Evolutionary conservation across 2,113 vertebrate species (phyloP), one percentile per base, ranked within the genome.

Genomic region (Siphamia tubifer): DNA sequence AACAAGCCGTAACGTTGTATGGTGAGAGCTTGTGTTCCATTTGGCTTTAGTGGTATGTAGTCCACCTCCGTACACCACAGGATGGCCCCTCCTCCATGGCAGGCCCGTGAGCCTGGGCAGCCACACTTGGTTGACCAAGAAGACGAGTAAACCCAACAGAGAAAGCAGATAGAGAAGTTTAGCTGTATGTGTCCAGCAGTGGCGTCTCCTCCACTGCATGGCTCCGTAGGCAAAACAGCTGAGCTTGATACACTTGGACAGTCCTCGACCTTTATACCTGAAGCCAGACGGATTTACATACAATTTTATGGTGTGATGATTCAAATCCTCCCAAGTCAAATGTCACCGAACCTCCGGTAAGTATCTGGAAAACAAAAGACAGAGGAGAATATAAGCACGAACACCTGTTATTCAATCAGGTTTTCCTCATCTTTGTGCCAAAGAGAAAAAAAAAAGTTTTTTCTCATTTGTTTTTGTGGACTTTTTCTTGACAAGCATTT

Each of bases 121-220:
- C 93, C 94, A 95, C 83, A 93, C 92, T 5, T 95, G 94, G 16
- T 96, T 94, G 21, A 90, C 91, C 42, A 96, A 93, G 84, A 96
- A 93, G 30, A 96, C 67, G 74, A 97, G 91, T 43, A 93, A 64
- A 31, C 95, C 94, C 56, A 96, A 90, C 68, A 95, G 89, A 28
- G 92, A 92, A 4, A 96, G 93, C 0, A 96, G 83, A 25, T 91
- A 93, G 4, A 96, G 24, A 16, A 96, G 63, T 19, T 92, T 95
- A 2, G 94, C 90, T 12, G 93, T 89, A 10, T 95, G 93, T 0
- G 93, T 92, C 15, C 93, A 96, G 89, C 94, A 96, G 74, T 95
- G 94, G 61, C 96, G 90, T 58, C 95, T 91, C 64, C 92, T 94
- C 94, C 94, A 96, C 95, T 95, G 94, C 98, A 98, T 99, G 89